Conservation (phyloP, 2,797 vertebrate genomes). For the Chromis chromis region DNA sequence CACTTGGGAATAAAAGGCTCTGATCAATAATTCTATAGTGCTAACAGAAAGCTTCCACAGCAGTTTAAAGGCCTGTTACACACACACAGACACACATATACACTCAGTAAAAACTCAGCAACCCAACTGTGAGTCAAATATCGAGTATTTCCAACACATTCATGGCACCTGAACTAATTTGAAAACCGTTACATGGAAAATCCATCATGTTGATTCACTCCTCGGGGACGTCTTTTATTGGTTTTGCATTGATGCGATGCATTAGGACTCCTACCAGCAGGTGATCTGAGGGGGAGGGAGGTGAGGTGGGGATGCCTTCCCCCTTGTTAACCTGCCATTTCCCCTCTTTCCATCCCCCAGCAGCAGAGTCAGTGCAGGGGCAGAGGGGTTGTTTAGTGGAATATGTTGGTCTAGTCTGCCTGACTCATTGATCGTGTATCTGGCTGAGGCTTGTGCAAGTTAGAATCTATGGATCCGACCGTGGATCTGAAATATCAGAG, state of each 20-base stretch:
- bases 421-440: no score
- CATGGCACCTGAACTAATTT: constrained; percentile 49
- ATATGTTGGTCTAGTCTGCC: no score
- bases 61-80: constrained; percentile 85
- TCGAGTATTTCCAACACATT: constrained; percentile 44
- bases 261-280: not conserved
- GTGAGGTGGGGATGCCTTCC: no score
- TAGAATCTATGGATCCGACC: no score
- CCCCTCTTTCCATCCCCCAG: no score
- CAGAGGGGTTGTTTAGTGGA: no score
- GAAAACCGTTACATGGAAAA: constrained; percentile 47
- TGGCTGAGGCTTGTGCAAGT: no score
- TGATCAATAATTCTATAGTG: constrained; percentile 86
- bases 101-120: constrained; percentile 16
- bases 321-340: no score
- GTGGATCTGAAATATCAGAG: no score
- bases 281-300: no score
- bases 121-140: constrained; percentile 24
- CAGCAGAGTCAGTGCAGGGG: no score
- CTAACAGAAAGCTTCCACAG: constrained; percentile 88
- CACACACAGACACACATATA: constrained; percentile 28
- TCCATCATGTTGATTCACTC: constrained; percentile 37
- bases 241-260: constrained; percentile 6
- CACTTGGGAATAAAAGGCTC: constrained; percentile 55
- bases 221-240: constrained; percentile 6